Conservation (phyloP, 2,888 invertebrate species). For the Agrochola lota region DNA sequence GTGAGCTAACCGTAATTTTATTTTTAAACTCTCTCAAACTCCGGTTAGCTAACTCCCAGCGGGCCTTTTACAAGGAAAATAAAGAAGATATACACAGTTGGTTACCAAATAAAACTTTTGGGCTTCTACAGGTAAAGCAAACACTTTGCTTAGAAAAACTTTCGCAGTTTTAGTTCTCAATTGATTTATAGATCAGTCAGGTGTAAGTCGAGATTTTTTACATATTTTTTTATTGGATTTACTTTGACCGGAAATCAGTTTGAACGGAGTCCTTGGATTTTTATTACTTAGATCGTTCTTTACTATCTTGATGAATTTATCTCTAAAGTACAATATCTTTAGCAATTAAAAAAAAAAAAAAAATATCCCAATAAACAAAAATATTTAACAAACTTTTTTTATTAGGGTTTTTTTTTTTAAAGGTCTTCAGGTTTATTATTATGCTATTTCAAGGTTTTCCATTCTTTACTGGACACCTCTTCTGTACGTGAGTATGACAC, state of each 20-base stretch:
- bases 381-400: too few relatives aligned
- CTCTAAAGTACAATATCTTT: too few relatives aligned
- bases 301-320: neutral
- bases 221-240: neutral
- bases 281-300: neutral
- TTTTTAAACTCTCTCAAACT: conserved; percentile 15
- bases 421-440: too few relatives aligned
- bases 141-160: conserved; percentile 10
- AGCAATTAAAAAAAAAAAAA: too few relatives aligned
- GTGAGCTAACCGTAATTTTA: neutral
- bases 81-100: neutral
- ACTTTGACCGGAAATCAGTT: neutral
- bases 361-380: too few relatives aligned
- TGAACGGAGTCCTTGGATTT: too few relatives aligned
- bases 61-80: neutral
- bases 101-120: conserved; percentile 21
- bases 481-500: too few relatives aligned
- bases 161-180: conserved; percentile 16
- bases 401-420: too few relatives aligned
- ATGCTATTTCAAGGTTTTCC: too few relatives aligned
- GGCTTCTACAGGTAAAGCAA: neutral
- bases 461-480: too few relatives aligned
- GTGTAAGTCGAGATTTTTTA: neutral
- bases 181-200: conserved; percentile 27
- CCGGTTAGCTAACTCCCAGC: neutral